Evolutionary conservation across 2,113 vertebrate genomes (phyloP).

Genomic region (Tylochromis polylepis): DNA sequence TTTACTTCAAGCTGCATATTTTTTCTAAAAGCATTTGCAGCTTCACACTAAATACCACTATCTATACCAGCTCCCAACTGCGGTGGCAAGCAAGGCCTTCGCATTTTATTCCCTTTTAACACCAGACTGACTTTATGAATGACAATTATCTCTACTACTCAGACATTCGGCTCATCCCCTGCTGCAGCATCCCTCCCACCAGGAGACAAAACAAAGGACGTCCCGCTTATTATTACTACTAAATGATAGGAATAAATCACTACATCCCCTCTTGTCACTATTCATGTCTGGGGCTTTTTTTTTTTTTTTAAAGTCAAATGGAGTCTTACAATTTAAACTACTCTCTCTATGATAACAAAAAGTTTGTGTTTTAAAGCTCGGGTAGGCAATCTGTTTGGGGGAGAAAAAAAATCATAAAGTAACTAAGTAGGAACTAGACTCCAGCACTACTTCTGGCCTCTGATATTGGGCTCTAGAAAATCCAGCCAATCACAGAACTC

Average conservation of each 20-base stretch:
- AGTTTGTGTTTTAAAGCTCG: not conserved
- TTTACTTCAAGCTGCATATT: not conserved
- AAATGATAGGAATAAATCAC: constrained; percentile 60
- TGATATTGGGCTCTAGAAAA: not conserved
- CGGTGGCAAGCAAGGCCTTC: not conserved
- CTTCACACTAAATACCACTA: not conserved
- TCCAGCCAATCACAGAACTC: not conserved
- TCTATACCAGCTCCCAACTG: not conserved
- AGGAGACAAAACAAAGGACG: constrained; percentile 12
- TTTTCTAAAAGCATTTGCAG: not conserved
- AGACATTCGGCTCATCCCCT: constrained; percentile 15
- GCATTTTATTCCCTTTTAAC: constrained; percentile 30
- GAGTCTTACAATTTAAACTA: not conserved
- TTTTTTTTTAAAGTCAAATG: not conserved
- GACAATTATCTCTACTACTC: constrained; percentile 19
- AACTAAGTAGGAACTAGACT: not conserved
- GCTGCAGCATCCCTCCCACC: constrained; percentile 15
- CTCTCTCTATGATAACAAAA: not conserved
- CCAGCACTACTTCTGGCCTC: not conserved
- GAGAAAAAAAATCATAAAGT: too few species aligned
- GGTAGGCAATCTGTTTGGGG: not conserved
- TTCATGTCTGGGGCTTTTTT: not conserved
- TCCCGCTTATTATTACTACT: constrained; percentile 38
- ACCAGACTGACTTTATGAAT: constrained; percentile 40
- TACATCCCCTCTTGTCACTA: constrained; percentile 28